These are phyloP conservation scores for Rhamnusium bicolor DNA, from an alignment of 2,888 invertebrate genomes.

Conservation along the genomic window DNA sequence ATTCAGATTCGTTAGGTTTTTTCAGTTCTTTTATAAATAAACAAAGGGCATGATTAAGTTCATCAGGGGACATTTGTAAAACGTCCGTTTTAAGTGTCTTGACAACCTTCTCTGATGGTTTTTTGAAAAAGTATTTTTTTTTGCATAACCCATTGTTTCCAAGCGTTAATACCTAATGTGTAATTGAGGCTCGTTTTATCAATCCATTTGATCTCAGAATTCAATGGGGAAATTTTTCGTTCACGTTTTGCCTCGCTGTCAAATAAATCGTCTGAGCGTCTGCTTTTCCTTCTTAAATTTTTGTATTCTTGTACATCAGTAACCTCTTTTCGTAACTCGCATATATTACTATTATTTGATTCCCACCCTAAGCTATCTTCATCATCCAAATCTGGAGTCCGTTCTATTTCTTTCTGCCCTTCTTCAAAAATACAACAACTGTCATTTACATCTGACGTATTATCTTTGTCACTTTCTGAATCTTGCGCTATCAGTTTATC, in stretches of 20 bases:
- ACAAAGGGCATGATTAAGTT: constrained; percentile 87
- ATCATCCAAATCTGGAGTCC: background rate
- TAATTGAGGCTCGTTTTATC: constrained; percentile 67
- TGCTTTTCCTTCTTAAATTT: background rate
- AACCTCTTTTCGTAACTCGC: background rate
- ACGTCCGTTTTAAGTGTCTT: constrained; percentile 76
- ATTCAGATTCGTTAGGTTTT: constrained; percentile 89
- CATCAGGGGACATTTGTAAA: constrained; percentile 87
- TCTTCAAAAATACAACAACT: constrained; percentile 64
- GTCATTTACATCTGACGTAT: constrained; percentile 76
- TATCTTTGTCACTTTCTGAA: background rate
- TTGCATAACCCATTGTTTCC: constrained; percentile 91
- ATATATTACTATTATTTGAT: background rate
- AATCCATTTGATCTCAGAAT: constrained; percentile 48
- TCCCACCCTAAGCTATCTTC: background rate
- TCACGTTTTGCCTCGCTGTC: background rate
- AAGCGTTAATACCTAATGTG: constrained; percentile 90
- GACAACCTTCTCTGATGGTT: constrained; percentile 30
- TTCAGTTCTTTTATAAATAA: constrained; percentile 89
- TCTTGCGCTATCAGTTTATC: constrained; percentile 72
- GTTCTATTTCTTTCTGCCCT: constrained; percentile 71
- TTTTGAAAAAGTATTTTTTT: constrained; percentile 81
- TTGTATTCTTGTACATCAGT: background rate
- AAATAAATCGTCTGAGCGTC: constrained; percentile 73
- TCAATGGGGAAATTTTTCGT: background rate